Evolutionary conservation across 64 coral and sea anemone genomes (phyloP), one percentile per base, ranked within the genome.

Genomic region (Actinia tenebrosa): DNA sequence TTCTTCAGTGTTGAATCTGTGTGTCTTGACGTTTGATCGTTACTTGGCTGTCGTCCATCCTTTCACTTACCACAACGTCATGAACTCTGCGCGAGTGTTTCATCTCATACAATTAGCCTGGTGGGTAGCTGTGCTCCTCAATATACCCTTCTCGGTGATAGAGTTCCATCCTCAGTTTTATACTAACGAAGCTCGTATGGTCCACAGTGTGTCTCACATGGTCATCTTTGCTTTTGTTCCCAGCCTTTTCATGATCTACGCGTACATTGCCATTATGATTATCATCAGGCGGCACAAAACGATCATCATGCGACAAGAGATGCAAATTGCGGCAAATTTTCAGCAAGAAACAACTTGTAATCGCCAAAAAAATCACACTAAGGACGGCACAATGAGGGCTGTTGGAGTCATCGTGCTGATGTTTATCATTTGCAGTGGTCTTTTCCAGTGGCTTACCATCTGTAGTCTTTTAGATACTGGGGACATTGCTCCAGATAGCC

Each of bases 1-100:
- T 45, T 85, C 83, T 13, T 85, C 83, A 60, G 83, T 85, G 17
- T 10, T 52, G 22, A 85, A 85, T 85, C 83, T 85, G 16, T 85
- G 83, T 53, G 44, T 63, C 3, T 85, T 85, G 44, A 85, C 83
- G 30, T 85, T 58, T 27, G 83, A 85, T 85, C 83, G 83, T 19
- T 85, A 85, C 58, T 19, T 63, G 27, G 83, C 83, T 63, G 45
- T 85, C 2, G 56, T 63, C 18, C 83, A 85, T 11, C 83, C 83
- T 62, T 85, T 63, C 5, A 44, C 30, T 44, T 85, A 85, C 25
- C 58, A 26, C 44, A 85, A 37, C 54, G 30, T 23, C 26, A 63
- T 85, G 58, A 85, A n/a, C n/a, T n/a, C 64, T 4, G 0, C n/a
- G 1, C 64, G n/a, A 8, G 64, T 69, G 19, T 69, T 69, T 25